phyloP scores from a whole-genome alignment of 1,140 invertebrate genomes.

The Psilanteris sp. region DNA sequence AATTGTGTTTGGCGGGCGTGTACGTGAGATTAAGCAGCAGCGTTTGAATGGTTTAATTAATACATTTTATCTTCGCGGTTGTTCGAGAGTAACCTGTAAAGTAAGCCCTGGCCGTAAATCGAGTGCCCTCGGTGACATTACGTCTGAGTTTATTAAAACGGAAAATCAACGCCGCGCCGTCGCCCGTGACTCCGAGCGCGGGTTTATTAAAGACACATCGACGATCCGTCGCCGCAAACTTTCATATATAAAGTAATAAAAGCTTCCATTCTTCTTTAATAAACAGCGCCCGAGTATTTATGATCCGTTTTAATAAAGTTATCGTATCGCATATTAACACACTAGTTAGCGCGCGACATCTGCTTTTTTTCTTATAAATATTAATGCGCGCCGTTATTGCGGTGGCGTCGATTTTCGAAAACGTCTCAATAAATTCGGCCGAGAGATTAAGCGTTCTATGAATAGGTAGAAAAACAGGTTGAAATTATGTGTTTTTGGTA shows the following conservation, averaged over 20 bases:
- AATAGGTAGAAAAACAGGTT: conserved; percentile 29
- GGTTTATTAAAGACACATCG: conserved; percentile 46
- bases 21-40: too few relatives aligned
- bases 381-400: conserved; percentile 27
- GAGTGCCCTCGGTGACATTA: conserved; percentile 12
- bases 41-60: too few relatives aligned
- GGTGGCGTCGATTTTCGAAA: conserved; percentile 29
- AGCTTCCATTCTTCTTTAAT: conserved; percentile 40
- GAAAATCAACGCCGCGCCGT: conserved; percentile 19
- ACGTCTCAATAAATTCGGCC: conserved; percentile 40
- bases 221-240: conserved; percentile 45
- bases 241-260: conserved; percentile 51
- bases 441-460: background rate
- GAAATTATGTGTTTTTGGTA: conserved; percentile 11
- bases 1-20: too few relatives aligned
- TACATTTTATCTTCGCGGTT: too few relatives aligned
- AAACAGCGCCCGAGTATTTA: conserved; percentile 24
- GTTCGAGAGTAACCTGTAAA: conserved; percentile 7
- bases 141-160: conserved; percentile 44
- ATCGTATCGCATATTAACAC: conserved; percentile 29
- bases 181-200: conserved; percentile 3
- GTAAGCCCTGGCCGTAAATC: conserved; percentile 16
- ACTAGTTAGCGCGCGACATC: conserved; percentile 11
- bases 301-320: conserved; percentile 41
- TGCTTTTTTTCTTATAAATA: conserved; percentile 36